A percentile compares a stretch with the other conserved stretches of the same genome.
These are phyloP conservation scores for Fistularia commersonii DNA, from an alignment of 2,797 vertebrate genomes.

Conservation along the genomic window DNA sequence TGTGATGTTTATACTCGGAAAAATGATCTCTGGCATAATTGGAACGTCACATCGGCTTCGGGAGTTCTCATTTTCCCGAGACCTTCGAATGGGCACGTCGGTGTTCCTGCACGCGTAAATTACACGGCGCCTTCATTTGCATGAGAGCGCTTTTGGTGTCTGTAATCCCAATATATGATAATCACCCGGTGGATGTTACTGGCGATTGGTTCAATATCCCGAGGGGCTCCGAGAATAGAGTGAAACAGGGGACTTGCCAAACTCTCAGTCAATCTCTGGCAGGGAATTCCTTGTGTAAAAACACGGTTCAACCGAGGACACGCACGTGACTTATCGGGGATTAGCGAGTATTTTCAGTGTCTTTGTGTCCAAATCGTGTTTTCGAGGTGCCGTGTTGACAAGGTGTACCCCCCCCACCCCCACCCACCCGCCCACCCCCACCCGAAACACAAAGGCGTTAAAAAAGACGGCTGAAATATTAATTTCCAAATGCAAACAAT, in stretches of 20 bases:
- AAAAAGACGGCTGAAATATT: not conserved
- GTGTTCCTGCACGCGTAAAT: slow-evolving; percentile 4
- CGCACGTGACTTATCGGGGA: slow-evolving; percentile 43
- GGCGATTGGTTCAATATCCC: slow-evolving; percentile 54
- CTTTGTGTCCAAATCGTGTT: no score
- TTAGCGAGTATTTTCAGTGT: slow-evolving; percentile 48
- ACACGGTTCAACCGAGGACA: slow-evolving; percentile 56
- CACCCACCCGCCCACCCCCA: no score
- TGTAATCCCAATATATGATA: slow-evolving; percentile 48
- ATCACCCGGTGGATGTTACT: slow-evolving; percentile 62
- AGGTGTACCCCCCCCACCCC: no score
- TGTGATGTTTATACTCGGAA: no score
- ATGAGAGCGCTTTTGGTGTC: slow-evolving; percentile 14
- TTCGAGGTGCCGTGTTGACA: no score
- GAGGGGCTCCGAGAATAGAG: slow-evolving; percentile 61
- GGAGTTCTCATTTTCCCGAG: no score
- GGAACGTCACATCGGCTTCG: no score
- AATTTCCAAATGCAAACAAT: not conserved
- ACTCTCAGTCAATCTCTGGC: slow-evolving; percentile 66
- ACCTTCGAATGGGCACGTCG: not conserved
- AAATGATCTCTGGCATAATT: no score
- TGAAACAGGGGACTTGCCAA: slow-evolving; percentile 54
- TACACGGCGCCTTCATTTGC: not conserved
- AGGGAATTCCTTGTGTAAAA: slow-evolving; percentile 54
- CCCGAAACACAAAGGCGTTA: no score